These are phyloP conservation scores for Diplogasteroides magnus DNA, from an alignment of 1,140 invertebrate genomes.

Conservation along the genomic window DNA sequence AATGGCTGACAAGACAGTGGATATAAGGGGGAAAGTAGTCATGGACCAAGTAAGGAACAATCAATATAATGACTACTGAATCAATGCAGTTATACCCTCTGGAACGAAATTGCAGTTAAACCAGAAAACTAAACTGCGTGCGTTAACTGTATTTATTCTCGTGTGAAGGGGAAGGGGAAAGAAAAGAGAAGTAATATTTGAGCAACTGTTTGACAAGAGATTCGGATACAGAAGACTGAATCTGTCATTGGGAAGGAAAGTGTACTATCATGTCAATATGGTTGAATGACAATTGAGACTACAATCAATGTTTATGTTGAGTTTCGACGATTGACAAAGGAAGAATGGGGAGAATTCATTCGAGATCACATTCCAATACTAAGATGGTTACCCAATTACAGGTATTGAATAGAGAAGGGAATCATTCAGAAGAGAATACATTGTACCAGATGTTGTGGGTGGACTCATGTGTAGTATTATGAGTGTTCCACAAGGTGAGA, in stretches of 20 bases:
- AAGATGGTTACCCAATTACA: conserved; percentile 49
- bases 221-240: conserved; percentile 18
- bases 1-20: too few species aligned
- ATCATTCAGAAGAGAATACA: conserved; percentile 51
- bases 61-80: too few species aligned
- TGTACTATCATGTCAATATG: conserved; percentile 9
- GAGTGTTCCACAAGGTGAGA: conserved; percentile 56
- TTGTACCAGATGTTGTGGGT: conserved; percentile 55
- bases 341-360: conserved; percentile 21
- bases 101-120: neutral
- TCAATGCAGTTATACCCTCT: neutral
- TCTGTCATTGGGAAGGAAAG: conserved; percentile 3
- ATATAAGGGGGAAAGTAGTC: neutral
- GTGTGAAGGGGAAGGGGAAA: too few species aligned
- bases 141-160: too few species aligned
- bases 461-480: conserved; percentile 57
- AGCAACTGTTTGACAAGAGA: conserved; percentile 54
- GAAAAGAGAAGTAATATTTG: too few species aligned
- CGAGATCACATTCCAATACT: conserved; percentile 17
- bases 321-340: conserved; percentile 22
- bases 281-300: neutral
- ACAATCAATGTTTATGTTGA: neutral
- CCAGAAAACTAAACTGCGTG: too few species aligned
- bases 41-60: neutral
- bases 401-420: too few species aligned